Base-by-base conservation (phyloP, 2,113 vertebrate genomes). In the Patagioenas fasciata region DNA sequence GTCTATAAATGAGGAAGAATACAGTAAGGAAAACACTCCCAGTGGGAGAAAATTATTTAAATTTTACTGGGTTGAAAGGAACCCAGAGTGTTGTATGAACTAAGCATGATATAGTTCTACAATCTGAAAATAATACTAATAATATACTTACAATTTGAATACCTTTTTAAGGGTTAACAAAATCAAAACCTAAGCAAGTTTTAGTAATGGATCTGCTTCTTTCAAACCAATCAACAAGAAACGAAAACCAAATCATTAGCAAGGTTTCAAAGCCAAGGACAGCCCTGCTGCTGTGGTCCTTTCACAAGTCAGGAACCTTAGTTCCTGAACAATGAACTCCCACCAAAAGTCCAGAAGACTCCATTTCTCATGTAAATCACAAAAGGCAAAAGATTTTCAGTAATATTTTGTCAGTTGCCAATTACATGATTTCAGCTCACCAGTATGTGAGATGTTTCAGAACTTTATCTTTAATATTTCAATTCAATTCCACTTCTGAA, bases 241-340 rank as follows among this genome's bases (percentile, higher is more conserved):
- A 12, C 3, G 57, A 77, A 60, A 7, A 1, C 0, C 0, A 61
- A 70, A n/a, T 25, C 5, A 32, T 34, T 21, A 64, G 1, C 0
- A 0, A 88, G 4, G 6, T 62, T 77, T 86, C 47, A 70, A 88
- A 40, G 20, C 5, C 21, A 17, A 70, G 15, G 5, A 3, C 47
- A 62, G 6, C 20, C 17, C 3, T 75, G 15, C 29, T 8, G 5
- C 13, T 0, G 1, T 2, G 5, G 14, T 31, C 48, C 54, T 91
- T 32, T 57, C 19, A 38, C 71, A 57, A 72, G 6, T 8, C 11
- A 65, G 50, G 24, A 83, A 47, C 4, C 19, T 84, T 54, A 85
- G 62, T 34, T 15, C 51, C 65, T 85, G 94, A 73, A 47, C 4
- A 51, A 34, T 50, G 26, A 69, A 17, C 53, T 80, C 62, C 50